Conservation (phyloP, 35 echinoderm and acorn worm species). For the Apostichopus parvimensis region DNA sequence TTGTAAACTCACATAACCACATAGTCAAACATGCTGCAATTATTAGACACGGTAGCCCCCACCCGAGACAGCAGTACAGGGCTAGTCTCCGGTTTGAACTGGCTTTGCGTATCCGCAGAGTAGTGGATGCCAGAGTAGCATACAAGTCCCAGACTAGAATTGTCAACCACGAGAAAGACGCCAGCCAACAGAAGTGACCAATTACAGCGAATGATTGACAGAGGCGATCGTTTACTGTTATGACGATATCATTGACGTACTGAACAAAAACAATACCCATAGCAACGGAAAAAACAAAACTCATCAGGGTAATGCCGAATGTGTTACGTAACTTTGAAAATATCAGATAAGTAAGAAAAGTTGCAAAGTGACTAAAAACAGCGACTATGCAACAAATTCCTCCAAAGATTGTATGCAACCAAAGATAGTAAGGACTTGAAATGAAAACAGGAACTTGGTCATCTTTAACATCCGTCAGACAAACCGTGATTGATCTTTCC, state of each 20-base stretch:
- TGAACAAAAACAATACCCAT: not conserved
- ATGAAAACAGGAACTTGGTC: not conserved
- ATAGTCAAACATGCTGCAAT: not conserved
- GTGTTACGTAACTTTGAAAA: not conserved
- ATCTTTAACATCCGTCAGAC: not conserved
- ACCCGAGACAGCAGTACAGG: not conserved
- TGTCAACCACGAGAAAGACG: not conserved
- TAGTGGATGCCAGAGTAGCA: not conserved
- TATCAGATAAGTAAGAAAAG: not conserved
- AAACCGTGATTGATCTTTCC: not conserved
- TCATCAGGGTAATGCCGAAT: not conserved
- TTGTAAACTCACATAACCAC: not conserved
- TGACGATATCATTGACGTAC: not conserved
- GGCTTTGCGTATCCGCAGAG: not conserved
- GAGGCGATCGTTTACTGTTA: not conserved
- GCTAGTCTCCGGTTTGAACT: not conserved
- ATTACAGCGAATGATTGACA: not conserved
- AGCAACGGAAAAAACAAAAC: not conserved
- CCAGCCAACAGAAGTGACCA: not conserved
- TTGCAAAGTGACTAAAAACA: not conserved
- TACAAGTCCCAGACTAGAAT: not conserved
- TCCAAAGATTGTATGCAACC: not conserved
- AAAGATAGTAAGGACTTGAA: not conserved
- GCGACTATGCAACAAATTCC: not conserved
- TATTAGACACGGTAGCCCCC: not conserved